phyloP scores from a whole-genome alignment of 1,140 invertebrate genomes.

The Philopotamus ludificatus region DNA sequence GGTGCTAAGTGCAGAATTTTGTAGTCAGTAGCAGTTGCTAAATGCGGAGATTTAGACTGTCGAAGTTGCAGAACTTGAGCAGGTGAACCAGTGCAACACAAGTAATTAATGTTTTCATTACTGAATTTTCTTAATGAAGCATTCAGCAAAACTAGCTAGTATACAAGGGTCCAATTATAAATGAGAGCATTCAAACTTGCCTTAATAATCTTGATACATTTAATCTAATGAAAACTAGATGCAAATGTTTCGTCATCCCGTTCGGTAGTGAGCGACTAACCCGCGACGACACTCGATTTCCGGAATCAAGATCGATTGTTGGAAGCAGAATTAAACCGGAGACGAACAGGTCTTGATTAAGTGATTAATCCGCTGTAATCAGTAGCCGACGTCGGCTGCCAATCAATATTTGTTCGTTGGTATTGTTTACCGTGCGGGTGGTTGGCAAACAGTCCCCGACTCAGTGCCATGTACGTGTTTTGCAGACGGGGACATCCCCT shows the following conservation, averaged over 20 bases:
- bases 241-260: background rate
- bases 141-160: too few relatives aligned
- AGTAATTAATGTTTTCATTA: too few relatives aligned
- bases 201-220: too few relatives aligned
- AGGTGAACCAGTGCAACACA: background rate
- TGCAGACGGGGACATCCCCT: background rate
- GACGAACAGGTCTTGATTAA: slow-evolving; percentile 2
- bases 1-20: slow-evolving; percentile 13
- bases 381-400: background rate
- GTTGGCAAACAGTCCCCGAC: background rate
- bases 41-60: background rate
- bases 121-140: too few relatives aligned
- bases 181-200: too few relatives aligned
- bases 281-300: too few relatives aligned
- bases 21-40: background rate
- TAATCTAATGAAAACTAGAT: too few relatives aligned
- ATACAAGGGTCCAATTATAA: too few relatives aligned
- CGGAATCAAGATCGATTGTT: too few relatives aligned
- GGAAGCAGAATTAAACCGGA: too few relatives aligned
- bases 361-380: slow-evolving; percentile 9
- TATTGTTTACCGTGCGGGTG: background rate
- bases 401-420: slow-evolving; percentile 7
- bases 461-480: background rate
- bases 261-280: background rate
- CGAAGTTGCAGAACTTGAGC: too few relatives aligned